Evolutionary conservation across 2,113 vertebrate genomes (phyloP).

Genomic region (Melanerpes formicivorus): DNA sequence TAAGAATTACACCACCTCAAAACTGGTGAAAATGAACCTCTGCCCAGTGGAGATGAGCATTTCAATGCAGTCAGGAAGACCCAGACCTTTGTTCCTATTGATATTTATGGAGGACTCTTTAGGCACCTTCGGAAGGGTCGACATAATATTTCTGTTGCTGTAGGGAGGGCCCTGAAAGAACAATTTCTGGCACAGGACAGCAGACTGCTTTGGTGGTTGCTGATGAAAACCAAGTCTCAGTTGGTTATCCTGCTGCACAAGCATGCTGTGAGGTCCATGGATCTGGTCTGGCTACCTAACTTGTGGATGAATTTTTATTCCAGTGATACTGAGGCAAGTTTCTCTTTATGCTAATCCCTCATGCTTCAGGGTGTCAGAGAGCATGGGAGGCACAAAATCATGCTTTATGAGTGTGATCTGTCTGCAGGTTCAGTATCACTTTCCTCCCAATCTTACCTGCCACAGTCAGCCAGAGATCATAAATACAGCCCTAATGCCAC

Average conservation of each 20-base stretch:
- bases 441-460: conserved; percentile 55
- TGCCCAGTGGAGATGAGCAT: neutral
- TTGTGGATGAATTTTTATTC: neutral
- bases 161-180: conserved; percentile 18
- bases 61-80: neutral
- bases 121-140: neutral
- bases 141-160: conserved; percentile 5
- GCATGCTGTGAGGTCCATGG: fast-evolving
- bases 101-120: neutral
- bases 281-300: neutral
- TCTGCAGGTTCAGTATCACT: conserved; percentile 16
- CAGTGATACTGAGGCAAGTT: neutral
- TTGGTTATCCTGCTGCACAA: neutral
- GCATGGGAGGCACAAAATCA: conserved; percentile 28
- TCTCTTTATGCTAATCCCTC: conserved; percentile 40
- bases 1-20: neutral
- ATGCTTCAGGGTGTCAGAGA: neutral
- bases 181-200: neutral
- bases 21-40: neutral
- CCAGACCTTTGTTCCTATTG: neutral
- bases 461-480: conserved; percentile 42
- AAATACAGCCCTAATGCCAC: conserved; percentile 56
- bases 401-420: conserved; percentile 43
- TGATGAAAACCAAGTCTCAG: neutral
- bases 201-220: neutral